A percentile compares a stretch with the other conserved stretches of the same genome.
Conservation (phyloP, 2,888 invertebrate species). For the Orchesellides sinensis region DNA sequence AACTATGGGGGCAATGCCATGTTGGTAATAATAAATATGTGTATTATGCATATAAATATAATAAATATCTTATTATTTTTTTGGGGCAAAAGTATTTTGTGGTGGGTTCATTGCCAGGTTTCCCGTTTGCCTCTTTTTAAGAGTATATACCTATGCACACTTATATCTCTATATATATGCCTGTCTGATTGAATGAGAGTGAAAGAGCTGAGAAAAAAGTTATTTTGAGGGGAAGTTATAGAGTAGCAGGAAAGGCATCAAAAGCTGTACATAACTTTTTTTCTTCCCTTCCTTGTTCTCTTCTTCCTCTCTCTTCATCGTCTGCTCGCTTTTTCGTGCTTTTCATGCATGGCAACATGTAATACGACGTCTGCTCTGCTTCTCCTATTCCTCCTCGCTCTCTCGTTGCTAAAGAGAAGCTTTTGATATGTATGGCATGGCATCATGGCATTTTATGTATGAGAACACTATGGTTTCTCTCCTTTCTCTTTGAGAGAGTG, state of each 20-base stretch:
- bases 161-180: no score
- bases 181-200: constrained; percentile 64
- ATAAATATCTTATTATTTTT: constrained; percentile 20
- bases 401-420: background rate
- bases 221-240: constrained; percentile 15
- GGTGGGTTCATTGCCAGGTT: constrained; percentile 53
- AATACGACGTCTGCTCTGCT: background rate
- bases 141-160: no score
- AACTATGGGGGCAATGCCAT: background rate
- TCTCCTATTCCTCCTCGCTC: background rate
- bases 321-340: background rate
- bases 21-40: background rate
- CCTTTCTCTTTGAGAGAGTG: background rate
- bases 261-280: background rate
- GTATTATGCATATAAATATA: background rate
- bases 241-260: background rate
- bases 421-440: no score
- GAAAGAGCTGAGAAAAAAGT: constrained; percentile 28
- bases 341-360: background rate
- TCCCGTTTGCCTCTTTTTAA: constrained; percentile 28
- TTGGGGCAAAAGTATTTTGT: constrained; percentile 30
- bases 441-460: no score
- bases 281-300: background rate
- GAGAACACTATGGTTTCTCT: no score
- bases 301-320: no score